These are phyloP conservation scores for Ophthalmolycus amberensis DNA, from an alignment of 2,113 vertebrate genomes.

Conservation along the genomic window DNA sequence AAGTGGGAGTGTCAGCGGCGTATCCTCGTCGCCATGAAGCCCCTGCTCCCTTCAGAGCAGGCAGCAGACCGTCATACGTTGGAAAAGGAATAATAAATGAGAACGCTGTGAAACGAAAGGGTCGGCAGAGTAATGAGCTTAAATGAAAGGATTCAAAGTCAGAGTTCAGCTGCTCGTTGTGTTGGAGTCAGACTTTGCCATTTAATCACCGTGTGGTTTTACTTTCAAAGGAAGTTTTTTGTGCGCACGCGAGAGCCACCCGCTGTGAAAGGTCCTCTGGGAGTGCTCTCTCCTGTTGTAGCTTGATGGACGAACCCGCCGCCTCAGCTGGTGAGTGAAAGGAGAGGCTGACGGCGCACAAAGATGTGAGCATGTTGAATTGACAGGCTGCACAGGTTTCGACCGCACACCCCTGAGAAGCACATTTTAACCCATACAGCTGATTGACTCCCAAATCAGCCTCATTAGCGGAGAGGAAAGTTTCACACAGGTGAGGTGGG, in stretches of 20 bases:
- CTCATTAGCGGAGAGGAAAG: slow-evolving; percentile 64
- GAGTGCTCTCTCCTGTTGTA: background rate
- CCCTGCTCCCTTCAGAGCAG: background rate
- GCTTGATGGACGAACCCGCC: background rate
- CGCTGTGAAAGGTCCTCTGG: background rate
- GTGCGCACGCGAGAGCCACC: background rate
- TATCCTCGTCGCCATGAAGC: slow-evolving; percentile 35
- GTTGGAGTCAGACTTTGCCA: background rate
- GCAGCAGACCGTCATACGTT: background rate
- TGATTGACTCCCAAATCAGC: slow-evolving; percentile 57
- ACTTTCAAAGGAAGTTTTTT: slow-evolving; percentile 11
- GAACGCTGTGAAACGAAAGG: background rate
- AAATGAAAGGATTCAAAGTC: background rate
- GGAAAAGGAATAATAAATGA: slow-evolving; percentile 22
- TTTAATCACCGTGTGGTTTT: slow-evolving; percentile 9
- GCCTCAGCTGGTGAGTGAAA: background rate
- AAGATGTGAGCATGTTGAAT: slow-evolving; percentile 23
- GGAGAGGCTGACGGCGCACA: background rate
- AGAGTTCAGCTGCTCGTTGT: background rate
- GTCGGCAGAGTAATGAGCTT: background rate
- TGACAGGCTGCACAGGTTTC: slow-evolving; percentile 19
- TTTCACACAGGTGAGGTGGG: slow-evolving; percentile 36
- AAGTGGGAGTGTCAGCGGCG: slow-evolving; percentile 33
- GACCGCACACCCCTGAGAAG: slow-evolving; percentile 14
- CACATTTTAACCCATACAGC: slow-evolving; percentile 44